A percentile compares a stretch with the other conserved stretches of the same genome.
Evolutionary conservation across 2,888 invertebrate genomes (phyloP).

Genomic region (Anticlea derivata): DNA sequence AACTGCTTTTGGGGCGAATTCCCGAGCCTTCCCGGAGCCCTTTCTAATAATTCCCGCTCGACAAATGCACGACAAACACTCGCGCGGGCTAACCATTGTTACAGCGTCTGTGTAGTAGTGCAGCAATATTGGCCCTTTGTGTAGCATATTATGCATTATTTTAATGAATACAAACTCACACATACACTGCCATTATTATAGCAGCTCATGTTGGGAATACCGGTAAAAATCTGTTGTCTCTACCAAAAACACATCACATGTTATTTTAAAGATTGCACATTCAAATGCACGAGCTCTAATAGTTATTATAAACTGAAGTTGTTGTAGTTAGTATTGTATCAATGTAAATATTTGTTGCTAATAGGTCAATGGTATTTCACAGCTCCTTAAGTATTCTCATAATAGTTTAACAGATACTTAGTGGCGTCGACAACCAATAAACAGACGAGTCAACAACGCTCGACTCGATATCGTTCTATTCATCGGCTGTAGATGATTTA

Average conservation of each 20-base stretch:
- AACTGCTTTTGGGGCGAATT: constrained; percentile 84
- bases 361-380: constrained; percentile 43
- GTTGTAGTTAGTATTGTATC: background rate
- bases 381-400: constrained; percentile 62
- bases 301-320: background rate
- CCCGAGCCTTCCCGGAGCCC: constrained; percentile 82
- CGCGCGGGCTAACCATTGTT: constrained; percentile 80
- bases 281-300: background rate
- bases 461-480: constrained; percentile 70
- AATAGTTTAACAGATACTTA: constrained; percentile 77
- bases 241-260: constrained; percentile 2
- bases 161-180: constrained; percentile 57
- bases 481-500: constrained; percentile 80
- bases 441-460: constrained; percentile 79
- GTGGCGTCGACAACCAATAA: constrained; percentile 77
- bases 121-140: constrained; percentile 73
- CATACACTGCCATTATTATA: constrained; percentile 34
- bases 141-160: constrained; percentile 63
- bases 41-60: constrained; percentile 82
- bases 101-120: constrained; percentile 72
- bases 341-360: constrained; percentile 36
- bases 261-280: background rate
- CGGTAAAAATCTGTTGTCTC: constrained; percentile 26
- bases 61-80: constrained; percentile 83
- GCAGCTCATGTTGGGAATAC: constrained; percentile 19